A percentile compares a stretch with the other conserved stretches of the same genome.
These are phyloP conservation scores for Tonatia bakeri DNA, from an alignment of 2,113 vertebrate genomes.

Conservation along the genomic window DNA sequence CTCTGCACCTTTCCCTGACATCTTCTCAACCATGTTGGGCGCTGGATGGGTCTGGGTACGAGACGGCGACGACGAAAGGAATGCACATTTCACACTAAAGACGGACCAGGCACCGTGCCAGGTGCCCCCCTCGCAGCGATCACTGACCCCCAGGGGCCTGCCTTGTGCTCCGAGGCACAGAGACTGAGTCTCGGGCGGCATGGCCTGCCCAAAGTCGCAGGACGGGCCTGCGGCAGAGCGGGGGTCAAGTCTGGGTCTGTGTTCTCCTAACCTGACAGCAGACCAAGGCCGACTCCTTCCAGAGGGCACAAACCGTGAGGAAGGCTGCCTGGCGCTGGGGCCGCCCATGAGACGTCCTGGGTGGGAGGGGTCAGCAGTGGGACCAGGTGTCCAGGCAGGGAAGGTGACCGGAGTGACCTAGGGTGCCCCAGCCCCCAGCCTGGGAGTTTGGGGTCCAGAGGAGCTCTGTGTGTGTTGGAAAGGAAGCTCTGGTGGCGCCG, in stretches of 20 bases:
- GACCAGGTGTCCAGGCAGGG: not conserved
- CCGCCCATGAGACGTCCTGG: not conserved
- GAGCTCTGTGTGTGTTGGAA: not conserved
- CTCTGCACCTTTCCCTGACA: not conserved
- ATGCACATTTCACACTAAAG: not conserved
- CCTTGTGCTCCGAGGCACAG: not conserved
- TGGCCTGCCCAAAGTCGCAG: not conserved
- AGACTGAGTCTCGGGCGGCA: not conserved
- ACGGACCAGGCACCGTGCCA: accelerated
- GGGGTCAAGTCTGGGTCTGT: no score
- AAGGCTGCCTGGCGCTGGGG: not conserved
- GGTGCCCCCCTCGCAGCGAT: not conserved
- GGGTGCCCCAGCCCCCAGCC: not conserved
- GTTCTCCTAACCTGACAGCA: not conserved
- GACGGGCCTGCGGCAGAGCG: not conserved
- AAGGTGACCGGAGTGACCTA: not conserved
- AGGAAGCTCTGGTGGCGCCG: not conserved
- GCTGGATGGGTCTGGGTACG: not conserved
- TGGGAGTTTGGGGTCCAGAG: not conserved
- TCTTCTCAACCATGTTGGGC: not conserved
- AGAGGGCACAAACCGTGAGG: not conserved
- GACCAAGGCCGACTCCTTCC: not conserved
- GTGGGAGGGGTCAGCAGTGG: not conserved
- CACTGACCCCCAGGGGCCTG: not conserved
- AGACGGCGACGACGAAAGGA: not conserved